Percentiles rank a stretch among this genome's conserved stretches.
phyloP scores from a whole-genome alignment of 37 sponge, comb jelly and placozoan species.

The Ephydatia muelleri region DNA sequence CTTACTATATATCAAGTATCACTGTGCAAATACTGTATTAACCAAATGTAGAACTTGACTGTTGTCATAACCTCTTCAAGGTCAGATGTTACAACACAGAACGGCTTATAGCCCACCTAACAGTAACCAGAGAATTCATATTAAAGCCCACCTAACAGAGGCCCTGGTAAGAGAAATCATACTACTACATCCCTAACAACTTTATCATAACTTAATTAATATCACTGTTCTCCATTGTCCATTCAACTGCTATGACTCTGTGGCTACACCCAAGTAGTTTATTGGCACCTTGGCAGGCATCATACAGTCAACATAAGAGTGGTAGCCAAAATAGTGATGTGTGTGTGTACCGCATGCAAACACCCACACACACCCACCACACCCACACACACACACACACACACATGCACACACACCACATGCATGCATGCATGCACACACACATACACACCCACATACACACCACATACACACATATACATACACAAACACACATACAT shows the following conservation, averaged over 20 bases:
- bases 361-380: neutral
- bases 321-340: neutral
- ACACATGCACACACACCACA: no score
- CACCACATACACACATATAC: no score
- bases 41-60: no score
- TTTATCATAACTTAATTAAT: no score
- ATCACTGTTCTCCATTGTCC: neutral
- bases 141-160: no score
- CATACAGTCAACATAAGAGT: neutral
- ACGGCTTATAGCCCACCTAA: neutral
- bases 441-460: no score
- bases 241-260: neutral
- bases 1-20: neutral
- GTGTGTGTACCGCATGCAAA: neutral
- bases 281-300: neutral
- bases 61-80: no score
- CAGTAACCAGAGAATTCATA: no score
- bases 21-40: neutral
- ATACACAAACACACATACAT: no score
- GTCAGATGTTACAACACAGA: neutral
- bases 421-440: no score
- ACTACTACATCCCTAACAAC: no score
- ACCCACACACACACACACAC: constrained; percentile 6
- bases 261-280: neutral
- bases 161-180: no score